Evolutionary conservation across 2,888 invertebrate species (phyloP).

Genomic region (Lacanobia wlatinum): DNA sequence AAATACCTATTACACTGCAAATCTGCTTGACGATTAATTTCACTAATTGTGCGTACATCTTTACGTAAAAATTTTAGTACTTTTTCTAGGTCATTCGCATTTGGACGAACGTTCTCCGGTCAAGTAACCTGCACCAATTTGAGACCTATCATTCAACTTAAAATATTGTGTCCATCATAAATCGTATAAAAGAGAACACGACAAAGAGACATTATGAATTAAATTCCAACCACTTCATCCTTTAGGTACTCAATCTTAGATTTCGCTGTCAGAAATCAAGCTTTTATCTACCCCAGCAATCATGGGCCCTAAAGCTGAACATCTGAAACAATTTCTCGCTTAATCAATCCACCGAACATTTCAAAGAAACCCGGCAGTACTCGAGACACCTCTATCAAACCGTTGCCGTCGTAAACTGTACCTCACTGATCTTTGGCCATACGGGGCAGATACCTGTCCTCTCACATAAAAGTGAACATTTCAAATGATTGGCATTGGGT

Average conservation of each 20-base stretch:
- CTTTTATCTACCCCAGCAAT: background rate
- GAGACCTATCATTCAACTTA: too few species aligned
- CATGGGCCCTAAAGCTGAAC: background rate
- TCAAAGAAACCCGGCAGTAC: slow-evolving; percentile 16
- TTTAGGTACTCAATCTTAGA: background rate
- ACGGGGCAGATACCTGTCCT: slow-evolving; percentile 65
- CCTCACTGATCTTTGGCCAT: slow-evolving; percentile 41
- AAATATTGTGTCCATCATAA: too few species aligned
- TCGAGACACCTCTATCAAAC: slow-evolving; percentile 12
- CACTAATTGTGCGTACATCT: too few species aligned
- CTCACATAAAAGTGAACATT: slow-evolving; percentile 81
- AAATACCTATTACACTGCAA: too few species aligned
- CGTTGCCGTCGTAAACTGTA: slow-evolving; percentile 19
- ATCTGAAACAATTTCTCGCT: slow-evolving; percentile 11
- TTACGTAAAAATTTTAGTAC: too few species aligned
- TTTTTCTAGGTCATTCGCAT: too few species aligned
- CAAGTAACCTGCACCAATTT: too few species aligned
- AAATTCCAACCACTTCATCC: too few species aligned
- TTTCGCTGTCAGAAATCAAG: background rate
- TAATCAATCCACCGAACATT: slow-evolving; percentile 11
- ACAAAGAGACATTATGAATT: too few species aligned
- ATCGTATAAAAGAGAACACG: too few species aligned
- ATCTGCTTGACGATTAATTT: too few species aligned
- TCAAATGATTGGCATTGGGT: slow-evolving; percentile 78
- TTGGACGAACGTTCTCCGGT: too few species aligned